These are phyloP conservation scores for Venturia canescens DNA, from an alignment of 1,140 invertebrate genomes.

Conservation along the genomic window DNA sequence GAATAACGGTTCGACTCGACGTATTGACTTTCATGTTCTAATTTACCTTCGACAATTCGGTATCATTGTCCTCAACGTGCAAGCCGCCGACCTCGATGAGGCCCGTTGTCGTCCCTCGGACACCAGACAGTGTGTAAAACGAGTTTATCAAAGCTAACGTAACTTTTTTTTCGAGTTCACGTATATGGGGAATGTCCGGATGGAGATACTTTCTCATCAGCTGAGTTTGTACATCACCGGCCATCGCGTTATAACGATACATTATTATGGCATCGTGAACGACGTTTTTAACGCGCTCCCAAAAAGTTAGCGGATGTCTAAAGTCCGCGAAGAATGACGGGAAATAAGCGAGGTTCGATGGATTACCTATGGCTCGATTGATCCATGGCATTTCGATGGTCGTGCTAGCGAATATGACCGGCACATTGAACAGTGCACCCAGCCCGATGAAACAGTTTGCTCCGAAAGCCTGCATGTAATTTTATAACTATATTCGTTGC, in stretches of 20 bases:
- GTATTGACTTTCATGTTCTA: not conserved
- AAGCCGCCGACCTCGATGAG: constrained; percentile 73
- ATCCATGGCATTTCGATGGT: constrained; percentile 55
- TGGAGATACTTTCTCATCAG: constrained; percentile 77
- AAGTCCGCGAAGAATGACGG: constrained; percentile 60
- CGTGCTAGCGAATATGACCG: constrained; percentile 53
- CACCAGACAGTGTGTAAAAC: constrained; percentile 68
- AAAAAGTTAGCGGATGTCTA: constrained; percentile 62
- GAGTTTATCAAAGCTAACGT: constrained; percentile 72
- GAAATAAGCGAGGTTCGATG: constrained; percentile 61
- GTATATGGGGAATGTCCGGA: constrained; percentile 78
- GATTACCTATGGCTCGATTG: constrained; percentile 53
- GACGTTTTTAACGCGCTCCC: constrained; percentile 61
- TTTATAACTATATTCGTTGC: not conserved
- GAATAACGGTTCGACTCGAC: no score
- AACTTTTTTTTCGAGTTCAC: constrained; percentile 74
- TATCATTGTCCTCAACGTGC: constrained; percentile 65
- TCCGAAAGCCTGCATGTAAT: constrained; percentile 57
- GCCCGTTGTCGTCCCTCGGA: constrained; percentile 67
- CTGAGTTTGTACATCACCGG: constrained; percentile 59
- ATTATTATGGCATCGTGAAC: not conserved
- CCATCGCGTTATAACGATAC: constrained; percentile 42
- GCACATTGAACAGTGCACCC: constrained; percentile 51
- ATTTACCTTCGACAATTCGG: constrained; percentile 54
- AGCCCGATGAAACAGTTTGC: constrained; percentile 57